phyloP scores from a whole-genome alignment of 2,113 vertebrate genomes.

The Empidonax alnorum region DNA sequence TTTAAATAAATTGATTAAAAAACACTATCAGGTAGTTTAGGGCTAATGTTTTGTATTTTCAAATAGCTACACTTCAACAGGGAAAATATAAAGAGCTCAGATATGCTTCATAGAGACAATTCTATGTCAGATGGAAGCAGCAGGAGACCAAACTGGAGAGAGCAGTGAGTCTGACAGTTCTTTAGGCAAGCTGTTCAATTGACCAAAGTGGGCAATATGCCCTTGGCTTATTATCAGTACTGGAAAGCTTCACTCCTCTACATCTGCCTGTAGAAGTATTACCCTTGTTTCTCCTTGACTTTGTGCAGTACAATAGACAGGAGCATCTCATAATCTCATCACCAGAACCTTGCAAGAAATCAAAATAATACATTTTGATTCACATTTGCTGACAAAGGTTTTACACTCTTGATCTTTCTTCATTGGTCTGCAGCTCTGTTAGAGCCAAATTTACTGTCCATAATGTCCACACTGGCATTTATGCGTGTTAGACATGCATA shows the following conservation, averaged over 20 bases:
- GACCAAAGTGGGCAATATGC: not conserved
- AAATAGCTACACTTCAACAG: not conserved
- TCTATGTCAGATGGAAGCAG: conserved; percentile 32
- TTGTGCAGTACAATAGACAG: not conserved
- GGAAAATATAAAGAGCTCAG: not conserved
- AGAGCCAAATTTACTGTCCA: not conserved
- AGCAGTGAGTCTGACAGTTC: conserved; percentile 28
- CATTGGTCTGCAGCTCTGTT: not conserved
- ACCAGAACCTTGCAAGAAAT: not conserved
- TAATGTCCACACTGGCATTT: rapidly evolving
- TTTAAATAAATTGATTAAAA: not conserved
- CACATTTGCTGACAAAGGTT: not conserved
- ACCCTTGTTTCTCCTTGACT: conserved; percentile 11
- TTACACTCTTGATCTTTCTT: not conserved
- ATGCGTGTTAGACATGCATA: no score
- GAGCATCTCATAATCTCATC: not conserved
- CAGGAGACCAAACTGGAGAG: not conserved
- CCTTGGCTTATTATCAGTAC: not conserved
- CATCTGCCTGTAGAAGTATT: not conserved
- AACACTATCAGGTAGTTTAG: not conserved
- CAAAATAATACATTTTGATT: not conserved
- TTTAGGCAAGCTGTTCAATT: conserved; percentile 27
- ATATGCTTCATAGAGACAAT: not conserved
- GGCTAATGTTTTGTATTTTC: not conserved
- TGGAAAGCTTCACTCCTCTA: not conserved